Conservation (phyloP, 2,113 vertebrate species). For the Sebastes fasciatus region DNA sequence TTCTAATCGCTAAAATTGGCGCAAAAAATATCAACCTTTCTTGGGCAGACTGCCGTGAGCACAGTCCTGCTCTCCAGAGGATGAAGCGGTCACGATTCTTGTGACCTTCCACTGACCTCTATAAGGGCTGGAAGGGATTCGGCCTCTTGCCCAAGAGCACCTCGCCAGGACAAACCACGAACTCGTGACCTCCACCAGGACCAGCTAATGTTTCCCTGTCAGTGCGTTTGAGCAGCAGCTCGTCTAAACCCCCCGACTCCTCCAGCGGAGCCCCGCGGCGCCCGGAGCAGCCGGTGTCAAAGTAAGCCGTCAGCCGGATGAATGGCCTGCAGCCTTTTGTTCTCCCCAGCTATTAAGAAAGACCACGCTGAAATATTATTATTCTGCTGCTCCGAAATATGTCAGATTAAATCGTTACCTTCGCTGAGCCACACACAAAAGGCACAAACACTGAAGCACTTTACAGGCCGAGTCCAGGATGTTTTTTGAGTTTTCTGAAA, state of each 20-base stretch:
- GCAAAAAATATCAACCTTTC: background rate
- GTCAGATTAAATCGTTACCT: constrained; percentile 80
- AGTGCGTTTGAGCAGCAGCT: constrained; percentile 47
- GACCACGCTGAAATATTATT: constrained; percentile 76
- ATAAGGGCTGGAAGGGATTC: background rate
- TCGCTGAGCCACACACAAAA: constrained; percentile 71
- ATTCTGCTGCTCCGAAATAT: constrained; percentile 76
- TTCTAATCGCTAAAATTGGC: too few species aligned
- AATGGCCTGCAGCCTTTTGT: constrained; percentile 70
- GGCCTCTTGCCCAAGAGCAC: background rate
- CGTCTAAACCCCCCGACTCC: constrained; percentile 21
- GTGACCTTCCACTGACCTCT: background rate
- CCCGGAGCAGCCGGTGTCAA: constrained; percentile 74
- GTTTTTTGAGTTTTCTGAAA: constrained; percentile 62
- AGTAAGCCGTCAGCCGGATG: constrained; percentile 69
- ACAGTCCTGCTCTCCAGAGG: background rate
- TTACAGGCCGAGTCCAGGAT: constrained; percentile 55
- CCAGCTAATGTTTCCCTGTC: constrained; percentile 54
- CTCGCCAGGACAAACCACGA: background rate
- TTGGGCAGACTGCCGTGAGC: background rate
- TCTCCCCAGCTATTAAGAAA: constrained; percentile 63
- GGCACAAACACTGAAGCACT: constrained; percentile 69
- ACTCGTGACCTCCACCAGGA: constrained; percentile 31
- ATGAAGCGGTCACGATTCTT: background rate
- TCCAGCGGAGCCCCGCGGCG: constrained; percentile 53